Base-by-base conservation (phyloP, 1,140 invertebrate species). In the Platyura marginata region DNA sequence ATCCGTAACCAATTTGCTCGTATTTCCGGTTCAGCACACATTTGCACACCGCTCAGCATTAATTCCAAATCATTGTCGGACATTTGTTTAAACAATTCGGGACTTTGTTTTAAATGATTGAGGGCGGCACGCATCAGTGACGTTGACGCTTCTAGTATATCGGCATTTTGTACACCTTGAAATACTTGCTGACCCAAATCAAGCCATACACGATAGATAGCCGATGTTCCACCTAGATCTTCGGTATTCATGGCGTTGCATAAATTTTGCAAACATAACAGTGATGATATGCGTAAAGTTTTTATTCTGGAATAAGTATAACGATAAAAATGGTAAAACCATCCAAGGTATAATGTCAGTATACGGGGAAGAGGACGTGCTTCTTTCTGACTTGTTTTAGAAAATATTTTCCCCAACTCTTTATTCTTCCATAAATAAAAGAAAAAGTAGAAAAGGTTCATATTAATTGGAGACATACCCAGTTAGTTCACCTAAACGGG, bases 1-100 rank as follows among this genome's bases (percentile, higher is more conserved):
- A 79, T 78, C 40, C 76, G 61, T n/a, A 79, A 69, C 33, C 79
- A 63, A 55, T 82, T 81, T 2, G 71, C 68, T 44, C 74, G 65
- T 33, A 81, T 70, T 51, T 75, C 73, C 21, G 67, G 47, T 32
- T 70, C 62, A 25, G 63, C 45, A 48, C 70, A 72, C 18, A 69
- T 64, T 39, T 59, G 60, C 37, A 71, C 70, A 38, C 74, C 66
- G 37, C 69, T 67, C 25, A 75, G 61, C 53, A 81, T 71, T 43
- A 74, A 59, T 40, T 56, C 41, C 5, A 67, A 46, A 43, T 67
- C 63, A 18, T 43, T 45, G 29, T 58, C 42, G 0, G 49, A 63
- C 46, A 68, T 50, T 21, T 60, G 45, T 25, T 54, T 44, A 40
- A 68, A 65, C 13, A 61, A 44, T 40, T 56, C 49, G n/a, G 44